Conservation (phyloP, 2,113 vertebrate genomes). For the Ahaetulla prasina region DNA sequence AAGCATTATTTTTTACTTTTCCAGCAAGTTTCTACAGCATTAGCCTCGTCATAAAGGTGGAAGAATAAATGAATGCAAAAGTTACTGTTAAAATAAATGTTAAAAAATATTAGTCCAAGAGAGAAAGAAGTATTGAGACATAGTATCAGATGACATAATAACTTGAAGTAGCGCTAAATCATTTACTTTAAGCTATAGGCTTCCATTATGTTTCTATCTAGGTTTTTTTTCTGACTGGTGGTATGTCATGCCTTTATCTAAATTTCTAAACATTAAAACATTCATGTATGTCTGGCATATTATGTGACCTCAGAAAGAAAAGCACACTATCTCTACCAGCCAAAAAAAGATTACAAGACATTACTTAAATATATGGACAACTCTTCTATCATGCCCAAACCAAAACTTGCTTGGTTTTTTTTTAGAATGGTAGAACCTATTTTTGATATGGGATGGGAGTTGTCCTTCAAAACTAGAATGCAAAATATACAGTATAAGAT, state of each 20-base stretch:
- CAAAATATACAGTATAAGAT: slow-evolving; percentile 27
- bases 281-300: neutral
- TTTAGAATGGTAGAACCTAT: slow-evolving; percentile 11
- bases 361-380: neutral
- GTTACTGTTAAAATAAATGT: neutral
- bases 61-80: neutral
- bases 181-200: neutral
- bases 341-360: neutral
- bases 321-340: neutral
- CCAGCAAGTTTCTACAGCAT: neutral
- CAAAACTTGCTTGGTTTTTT: neutral
- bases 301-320: neutral
- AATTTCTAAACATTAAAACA: neutral
- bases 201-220: neutral
- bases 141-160: neutral
- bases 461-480: slow-evolving; percentile 37
- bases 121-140: neutral
- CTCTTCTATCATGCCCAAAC: neutral
- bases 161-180: neutral
- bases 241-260: neutral
- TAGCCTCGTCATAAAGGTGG: no score
- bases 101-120: neutral
- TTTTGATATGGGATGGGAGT: slow-evolving; percentile 18
- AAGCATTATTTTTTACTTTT: neutral
- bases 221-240: neutral